phyloP scores from a whole-genome alignment of 2,113 vertebrate species.

The Capra hircus region DNA sequence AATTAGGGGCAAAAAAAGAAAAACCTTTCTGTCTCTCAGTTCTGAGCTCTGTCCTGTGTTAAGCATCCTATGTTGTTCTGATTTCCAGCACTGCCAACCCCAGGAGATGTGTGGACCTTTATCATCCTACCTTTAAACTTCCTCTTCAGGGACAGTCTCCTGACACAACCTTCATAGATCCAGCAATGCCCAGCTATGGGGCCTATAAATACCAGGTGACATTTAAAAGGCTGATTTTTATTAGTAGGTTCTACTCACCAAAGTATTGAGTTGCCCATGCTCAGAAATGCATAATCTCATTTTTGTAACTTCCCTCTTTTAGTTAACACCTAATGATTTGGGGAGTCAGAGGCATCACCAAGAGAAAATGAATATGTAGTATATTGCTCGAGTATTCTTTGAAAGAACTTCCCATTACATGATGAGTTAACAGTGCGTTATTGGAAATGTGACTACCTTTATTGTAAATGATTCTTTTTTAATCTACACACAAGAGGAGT shows the following conservation, averaged over 20 bases:
- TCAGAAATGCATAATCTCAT: background rate
- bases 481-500: conserved; percentile 43
- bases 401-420: conserved; percentile 1
- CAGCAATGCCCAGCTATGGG: background rate
- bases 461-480: conserved; percentile 47
- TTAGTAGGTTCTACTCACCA: background rate
- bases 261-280: background rate
- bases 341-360: background rate
- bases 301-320: background rate
- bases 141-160: background rate
- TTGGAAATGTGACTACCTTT: conserved; percentile 40
- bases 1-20: background rate
- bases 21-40: background rate
- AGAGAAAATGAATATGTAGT: conserved; percentile 12
- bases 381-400: background rate
- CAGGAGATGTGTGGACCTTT: background rate
- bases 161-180: background rate
- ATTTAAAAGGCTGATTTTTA: background rate
- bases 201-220: background rate
- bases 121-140: background rate
- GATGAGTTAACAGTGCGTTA: conserved; percentile 38
- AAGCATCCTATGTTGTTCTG: background rate
- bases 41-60: background rate
- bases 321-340: background rate
- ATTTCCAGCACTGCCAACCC: background rate